phyloP scores from a whole-genome alignment of 2,113 vertebrate genomes.

The Amazona guildingii region DNA sequence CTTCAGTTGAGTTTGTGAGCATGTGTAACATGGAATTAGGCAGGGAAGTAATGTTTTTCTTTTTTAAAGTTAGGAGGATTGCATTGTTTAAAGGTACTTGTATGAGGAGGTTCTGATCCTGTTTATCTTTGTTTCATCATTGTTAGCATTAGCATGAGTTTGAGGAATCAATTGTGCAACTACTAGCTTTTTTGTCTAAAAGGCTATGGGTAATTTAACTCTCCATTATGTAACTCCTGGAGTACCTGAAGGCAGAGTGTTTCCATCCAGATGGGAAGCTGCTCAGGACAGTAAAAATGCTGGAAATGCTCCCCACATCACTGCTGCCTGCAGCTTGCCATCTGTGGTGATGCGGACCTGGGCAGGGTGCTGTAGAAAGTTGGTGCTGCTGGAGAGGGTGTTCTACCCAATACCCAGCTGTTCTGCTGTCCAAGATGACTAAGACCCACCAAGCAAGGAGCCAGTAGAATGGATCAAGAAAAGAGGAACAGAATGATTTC shows the following conservation, averaged over 20 bases:
- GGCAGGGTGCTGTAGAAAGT: not conserved
- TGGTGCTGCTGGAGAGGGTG: not conserved
- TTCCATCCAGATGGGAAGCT: not conserved
- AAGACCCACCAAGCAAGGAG: not conserved
- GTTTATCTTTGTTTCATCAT: slow-evolving; percentile 15
- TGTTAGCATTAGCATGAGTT: slow-evolving; percentile 4
- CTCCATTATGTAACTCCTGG: fast-evolving
- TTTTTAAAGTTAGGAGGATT: not conserved
- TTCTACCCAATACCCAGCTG: not conserved
- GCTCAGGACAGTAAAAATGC: not conserved
- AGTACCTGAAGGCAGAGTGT: not conserved
- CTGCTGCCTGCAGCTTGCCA: not conserved
- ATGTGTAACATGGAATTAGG: fast-evolving
- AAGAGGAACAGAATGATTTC: not conserved
- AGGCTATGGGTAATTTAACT: not conserved
- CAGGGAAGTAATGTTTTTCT: not conserved
- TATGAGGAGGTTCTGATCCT: not conserved
- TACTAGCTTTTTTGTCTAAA: not conserved
- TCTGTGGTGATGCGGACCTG: fast-evolving
- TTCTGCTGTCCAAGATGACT: not conserved
- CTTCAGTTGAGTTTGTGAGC: not conserved
- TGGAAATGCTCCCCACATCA: not conserved
- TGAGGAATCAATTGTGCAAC: not conserved
- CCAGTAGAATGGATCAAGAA: not conserved
- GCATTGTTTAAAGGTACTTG: not conserved